Conservation (phyloP, 1,140 invertebrate genomes). For the Lysiphlebus fabarum region DNA sequence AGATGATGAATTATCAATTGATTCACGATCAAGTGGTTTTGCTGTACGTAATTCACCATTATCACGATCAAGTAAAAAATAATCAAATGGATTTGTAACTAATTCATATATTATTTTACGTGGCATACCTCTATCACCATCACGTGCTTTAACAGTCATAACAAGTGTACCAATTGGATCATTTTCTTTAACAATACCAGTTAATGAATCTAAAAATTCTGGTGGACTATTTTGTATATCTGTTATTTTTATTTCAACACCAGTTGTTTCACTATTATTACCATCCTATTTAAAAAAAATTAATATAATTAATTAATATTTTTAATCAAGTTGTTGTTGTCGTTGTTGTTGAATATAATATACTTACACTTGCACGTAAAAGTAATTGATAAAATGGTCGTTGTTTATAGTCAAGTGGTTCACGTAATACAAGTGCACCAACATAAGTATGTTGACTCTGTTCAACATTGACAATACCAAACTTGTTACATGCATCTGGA, state of each 20-base stretch:
- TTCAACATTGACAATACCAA: conserved; percentile 64
- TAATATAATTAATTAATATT: conserved; percentile 9
- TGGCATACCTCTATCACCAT: conserved; percentile 78
- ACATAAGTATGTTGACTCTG: conserved; percentile 63
- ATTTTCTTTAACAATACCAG: conserved; percentile 78
- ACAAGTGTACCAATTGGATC: conserved; percentile 80
- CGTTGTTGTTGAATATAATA: conserved; percentile 18
- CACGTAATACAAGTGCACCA: conserved; percentile 65
- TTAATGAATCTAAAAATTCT: conserved; percentile 75
- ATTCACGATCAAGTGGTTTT: conserved; percentile 79
- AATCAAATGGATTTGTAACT: conserved; percentile 80
- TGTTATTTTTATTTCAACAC: conserved; percentile 72
- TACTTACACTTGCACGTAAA: conserved; percentile 67
- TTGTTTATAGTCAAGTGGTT: conserved; percentile 68
- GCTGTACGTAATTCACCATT: conserved; percentile 79
- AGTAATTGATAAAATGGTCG: conserved; percentile 72
- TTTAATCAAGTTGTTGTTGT: not conserved
- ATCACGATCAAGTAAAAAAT: conserved; percentile 74
- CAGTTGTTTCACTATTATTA: conserved; percentile 66
- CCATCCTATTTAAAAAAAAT: conserved; percentile 68
- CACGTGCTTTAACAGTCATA: conserved; percentile 73
- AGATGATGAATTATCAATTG: conserved; percentile 70
- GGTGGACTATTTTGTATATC: conserved; percentile 83
- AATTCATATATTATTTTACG: conserved; percentile 75
- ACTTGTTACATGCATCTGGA: conserved; percentile 68